Evolutionary conservation across 2,888 invertebrate species (phyloP), one percentile per base, ranked within the genome.

Genomic region (Crematogaster levior): DNA sequence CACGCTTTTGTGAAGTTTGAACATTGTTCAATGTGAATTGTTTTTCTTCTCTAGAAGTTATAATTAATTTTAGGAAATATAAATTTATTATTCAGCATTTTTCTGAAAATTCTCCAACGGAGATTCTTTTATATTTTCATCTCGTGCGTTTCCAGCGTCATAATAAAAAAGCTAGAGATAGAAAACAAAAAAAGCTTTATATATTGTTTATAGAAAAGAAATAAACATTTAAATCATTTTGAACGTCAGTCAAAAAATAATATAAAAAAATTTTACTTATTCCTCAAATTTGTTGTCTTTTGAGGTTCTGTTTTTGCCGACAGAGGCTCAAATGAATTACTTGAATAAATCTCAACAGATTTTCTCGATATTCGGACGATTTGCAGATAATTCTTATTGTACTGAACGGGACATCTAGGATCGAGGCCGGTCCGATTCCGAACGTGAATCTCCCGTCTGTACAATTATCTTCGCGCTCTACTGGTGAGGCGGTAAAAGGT

Each of bases 381-480:
- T 40, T 53, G 21, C 12, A 24, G n/a, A 24, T 34, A n/a, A 56
- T 53, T 73, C 21, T 65, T 21, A 27, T 63, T 34, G n/a, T 37
- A n/a, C 27, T 15, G n/a, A n/a, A 9, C 53, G 63, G 75, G 74
- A 61, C 66, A 65, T 58, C 56, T 24, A 27, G 24, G 21, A 75
- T 46, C 63, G 73, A 74, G 81, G 74, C 65, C 75, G 61, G 27
- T 65, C 48, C 58, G 65, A 58, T 63, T 58, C 48, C 56, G 46
- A 73, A 66, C 81, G 56, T 75, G 48, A 63, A 75, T 75, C 65
- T 70, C 56, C 48, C 43, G 61, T 48, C 79, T 60, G 48, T 84
- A 77, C 84, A 84, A 84, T 84, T 84, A 84, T 84, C 84, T 83
- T 77, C 60, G 83, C 84, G 84, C 84, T 84, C 84, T 84, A 77